Percentiles rank a stretch among this genome's conserved stretches.
Evolutionary conservation across 2,888 invertebrate species (phyloP).

Genomic region (Labia minor): DNA sequence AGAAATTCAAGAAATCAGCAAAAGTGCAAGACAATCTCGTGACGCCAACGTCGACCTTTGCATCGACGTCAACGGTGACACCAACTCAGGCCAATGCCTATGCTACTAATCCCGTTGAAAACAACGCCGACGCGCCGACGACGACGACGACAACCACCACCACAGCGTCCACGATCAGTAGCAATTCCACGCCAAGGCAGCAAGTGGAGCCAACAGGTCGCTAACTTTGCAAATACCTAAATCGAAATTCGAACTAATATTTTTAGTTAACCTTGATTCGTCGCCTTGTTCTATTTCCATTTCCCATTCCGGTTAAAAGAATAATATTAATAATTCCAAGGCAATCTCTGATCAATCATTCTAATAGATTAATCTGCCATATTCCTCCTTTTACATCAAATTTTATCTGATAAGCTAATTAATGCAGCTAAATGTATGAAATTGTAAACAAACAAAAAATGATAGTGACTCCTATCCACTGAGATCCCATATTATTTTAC

Average conservation of each 20-base stretch:
- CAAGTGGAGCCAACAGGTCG: neutral
- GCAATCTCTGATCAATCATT: neutral
- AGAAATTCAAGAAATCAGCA: slow-evolving; percentile 86
- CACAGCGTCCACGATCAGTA: slow-evolving; percentile 20
- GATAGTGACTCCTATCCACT: too few species aligned
- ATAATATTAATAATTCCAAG: neutral
- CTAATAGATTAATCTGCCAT: neutral
- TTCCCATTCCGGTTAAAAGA: neutral
- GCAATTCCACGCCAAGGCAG: neutral
- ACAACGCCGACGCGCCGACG: slow-evolving; percentile 25
- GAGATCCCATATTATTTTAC: too few species aligned
- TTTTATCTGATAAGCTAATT: too few species aligned
- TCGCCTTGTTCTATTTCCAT: neutral
- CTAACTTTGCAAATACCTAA: neutral
- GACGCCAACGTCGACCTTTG: slow-evolving; percentile 16
- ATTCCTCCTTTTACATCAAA: neutral
- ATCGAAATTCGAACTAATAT: neutral
- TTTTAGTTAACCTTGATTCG: neutral
- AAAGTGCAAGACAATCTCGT: slow-evolving; percentile 33
- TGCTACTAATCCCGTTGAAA: slow-evolving; percentile 21
- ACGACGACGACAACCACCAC: slow-evolving; percentile 25
- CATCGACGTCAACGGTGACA: slow-evolving; percentile 13
- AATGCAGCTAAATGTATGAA: neutral
- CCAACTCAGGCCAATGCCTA: slow-evolving; percentile 24
- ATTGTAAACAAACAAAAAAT: neutral